Evolutionary conservation across 2,888 invertebrate genomes (phyloP).

Genomic region (Capitulum mitella): DNA sequence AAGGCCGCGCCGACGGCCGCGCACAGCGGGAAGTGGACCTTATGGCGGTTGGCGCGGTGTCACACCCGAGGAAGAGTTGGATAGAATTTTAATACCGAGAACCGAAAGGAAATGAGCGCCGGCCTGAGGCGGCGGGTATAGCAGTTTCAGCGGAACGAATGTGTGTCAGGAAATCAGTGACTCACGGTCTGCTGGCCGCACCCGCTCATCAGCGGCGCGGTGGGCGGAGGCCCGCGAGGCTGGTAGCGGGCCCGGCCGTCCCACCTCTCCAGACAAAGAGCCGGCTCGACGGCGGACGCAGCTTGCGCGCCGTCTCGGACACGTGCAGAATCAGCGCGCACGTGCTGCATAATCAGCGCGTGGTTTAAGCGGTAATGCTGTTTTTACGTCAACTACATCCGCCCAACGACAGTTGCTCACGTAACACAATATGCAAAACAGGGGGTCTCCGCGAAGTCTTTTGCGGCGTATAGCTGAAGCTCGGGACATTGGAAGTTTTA

Average conservation of each 20-base stretch:
- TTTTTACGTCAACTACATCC: too few species aligned
- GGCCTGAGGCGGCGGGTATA: neutral
- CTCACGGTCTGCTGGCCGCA: neutral
- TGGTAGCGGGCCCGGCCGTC: neutral
- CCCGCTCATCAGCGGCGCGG: neutral
- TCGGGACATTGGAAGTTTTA: too few species aligned
- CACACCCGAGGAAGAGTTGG: constrained; percentile 1
- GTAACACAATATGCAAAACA: too few species aligned
- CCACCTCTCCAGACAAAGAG: too few species aligned
- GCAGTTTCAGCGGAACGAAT: neutral
- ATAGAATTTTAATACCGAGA: neutral
- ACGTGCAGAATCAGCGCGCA: too few species aligned
- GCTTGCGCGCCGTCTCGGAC: too few species aligned
- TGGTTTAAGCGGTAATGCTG: too few species aligned
- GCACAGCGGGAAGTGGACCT: neutral
- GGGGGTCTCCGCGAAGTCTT: too few species aligned
- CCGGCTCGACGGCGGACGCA: too few species aligned
- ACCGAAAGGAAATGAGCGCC: neutral
- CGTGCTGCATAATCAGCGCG: too few species aligned
- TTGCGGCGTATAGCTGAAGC: too few species aligned
- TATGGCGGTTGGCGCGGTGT: neutral
- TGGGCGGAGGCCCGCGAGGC: neutral
- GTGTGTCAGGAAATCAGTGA: neutral
- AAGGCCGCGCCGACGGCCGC: neutral
- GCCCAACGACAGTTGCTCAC: too few species aligned